phyloP scores from a whole-genome alignment of 2,113 vertebrate genomes.

The Paraplagusia blochii region DNA sequence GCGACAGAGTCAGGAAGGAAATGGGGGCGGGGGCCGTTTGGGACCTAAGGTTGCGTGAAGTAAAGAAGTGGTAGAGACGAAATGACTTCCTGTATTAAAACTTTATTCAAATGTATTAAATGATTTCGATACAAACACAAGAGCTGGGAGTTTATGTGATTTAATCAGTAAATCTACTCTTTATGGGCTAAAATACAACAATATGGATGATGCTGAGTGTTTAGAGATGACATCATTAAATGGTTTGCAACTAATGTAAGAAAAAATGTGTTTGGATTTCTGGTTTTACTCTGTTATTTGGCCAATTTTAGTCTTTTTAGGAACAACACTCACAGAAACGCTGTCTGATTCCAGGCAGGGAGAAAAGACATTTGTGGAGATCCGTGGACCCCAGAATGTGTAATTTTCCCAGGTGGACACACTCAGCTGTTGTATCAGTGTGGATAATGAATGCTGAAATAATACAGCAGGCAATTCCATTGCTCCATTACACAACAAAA shows the following conservation, averaged over 20 bases:
- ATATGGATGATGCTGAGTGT: too few relatives aligned
- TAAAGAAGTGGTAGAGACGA: too few relatives aligned
- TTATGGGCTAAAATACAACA: too few relatives aligned
- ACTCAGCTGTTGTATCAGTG: slow-evolving; percentile 20
- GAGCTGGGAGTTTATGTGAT: too few relatives aligned
- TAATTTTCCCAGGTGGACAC: slow-evolving; percentile 1
- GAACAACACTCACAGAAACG: slow-evolving; percentile 4
- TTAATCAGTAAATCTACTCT: too few relatives aligned
- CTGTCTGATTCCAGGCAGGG: slow-evolving; percentile 27
- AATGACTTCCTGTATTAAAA: too few relatives aligned
- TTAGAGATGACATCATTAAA: too few relatives aligned
- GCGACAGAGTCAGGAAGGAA: not conserved
- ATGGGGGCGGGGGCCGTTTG: not conserved
- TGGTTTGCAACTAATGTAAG: too few relatives aligned
- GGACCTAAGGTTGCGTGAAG: too few relatives aligned
- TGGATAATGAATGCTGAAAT: slow-evolving; percentile 21
- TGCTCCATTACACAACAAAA: not conserved
- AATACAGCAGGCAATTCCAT: slow-evolving; percentile 21
- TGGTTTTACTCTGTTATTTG: not conserved
- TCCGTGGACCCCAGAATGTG: slow-evolving; percentile 12
- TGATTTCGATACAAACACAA: too few relatives aligned
- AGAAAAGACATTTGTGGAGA: slow-evolving; percentile 29
- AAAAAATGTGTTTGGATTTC: too few relatives aligned
- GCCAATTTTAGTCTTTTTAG: not conserved
- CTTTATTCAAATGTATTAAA: too few relatives aligned